phyloP scores from a whole-genome alignment of 1,140 invertebrate species.

The Hyphantria cunea region DNA sequence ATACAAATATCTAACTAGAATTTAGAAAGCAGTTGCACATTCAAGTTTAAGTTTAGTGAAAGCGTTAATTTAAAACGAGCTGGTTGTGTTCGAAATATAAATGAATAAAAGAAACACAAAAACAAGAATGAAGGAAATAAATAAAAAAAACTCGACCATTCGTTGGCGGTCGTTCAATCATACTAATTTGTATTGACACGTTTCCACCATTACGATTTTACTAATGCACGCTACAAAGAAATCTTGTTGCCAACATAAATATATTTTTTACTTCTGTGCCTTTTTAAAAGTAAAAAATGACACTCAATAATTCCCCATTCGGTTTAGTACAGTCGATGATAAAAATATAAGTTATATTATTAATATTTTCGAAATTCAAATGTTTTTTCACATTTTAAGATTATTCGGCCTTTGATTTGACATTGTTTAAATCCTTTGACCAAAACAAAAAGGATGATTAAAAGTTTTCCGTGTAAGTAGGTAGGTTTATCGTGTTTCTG shows the following conservation, averaged over 20 bases:
- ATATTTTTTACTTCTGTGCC: constrained; percentile 41
- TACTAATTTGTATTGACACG: constrained; percentile 74
- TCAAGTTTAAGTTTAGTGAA: constrained; percentile 13
- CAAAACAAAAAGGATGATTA: no score
- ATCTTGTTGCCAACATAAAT: constrained; percentile 48
- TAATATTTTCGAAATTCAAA: no score
- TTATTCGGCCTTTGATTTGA: no score
- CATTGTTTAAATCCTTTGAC: no score
- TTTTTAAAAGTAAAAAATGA: constrained; percentile 8
- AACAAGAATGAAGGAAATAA: constrained; percentile 14
- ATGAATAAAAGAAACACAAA: constrained; percentile 18
- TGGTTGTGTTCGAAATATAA: constrained; percentile 18
- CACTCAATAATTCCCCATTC: no score
- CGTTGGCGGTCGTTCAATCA: constrained; percentile 51
- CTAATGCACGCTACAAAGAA: constrained; percentile 55
- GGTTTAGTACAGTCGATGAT: background rate
- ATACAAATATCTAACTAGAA: background rate
- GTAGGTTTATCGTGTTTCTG: no score
- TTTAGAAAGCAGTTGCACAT: constrained; percentile 14
- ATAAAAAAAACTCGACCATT: constrained; percentile 23
- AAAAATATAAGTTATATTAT: no score
- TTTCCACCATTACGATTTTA: constrained; percentile 76
- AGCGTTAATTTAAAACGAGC: constrained; percentile 18
- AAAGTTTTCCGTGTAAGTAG: no score
- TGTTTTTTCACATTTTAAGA: no score